Evolutionary conservation across 2,113 vertebrate species (phyloP).

Genomic region (Tympanuchus pallidicinctus): DNA sequence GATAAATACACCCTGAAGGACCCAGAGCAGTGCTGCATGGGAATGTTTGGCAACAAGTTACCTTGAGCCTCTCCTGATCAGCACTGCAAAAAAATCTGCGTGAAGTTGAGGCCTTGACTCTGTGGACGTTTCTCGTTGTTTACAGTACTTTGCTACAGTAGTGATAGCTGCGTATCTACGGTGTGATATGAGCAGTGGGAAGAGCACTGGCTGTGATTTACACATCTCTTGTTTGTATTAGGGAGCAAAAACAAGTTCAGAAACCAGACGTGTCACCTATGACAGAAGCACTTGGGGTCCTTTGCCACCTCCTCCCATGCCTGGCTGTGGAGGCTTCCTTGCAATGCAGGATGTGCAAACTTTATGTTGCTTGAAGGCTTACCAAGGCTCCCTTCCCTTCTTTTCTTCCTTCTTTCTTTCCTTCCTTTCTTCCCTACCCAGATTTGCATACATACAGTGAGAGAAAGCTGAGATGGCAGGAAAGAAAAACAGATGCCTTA

Average conservation of each 20-base stretch:
- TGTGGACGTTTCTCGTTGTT: background rate
- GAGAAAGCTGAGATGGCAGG: background rate
- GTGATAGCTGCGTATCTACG: background rate
- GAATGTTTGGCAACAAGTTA: background rate
- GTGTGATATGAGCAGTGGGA: background rate
- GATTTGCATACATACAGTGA: background rate
- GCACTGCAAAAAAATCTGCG: background rate
- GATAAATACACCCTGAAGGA: slow-evolving; percentile 58
- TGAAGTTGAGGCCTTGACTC: background rate
- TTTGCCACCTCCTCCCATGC: background rate
- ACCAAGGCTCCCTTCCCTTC: background rate
- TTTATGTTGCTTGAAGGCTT: background rate
- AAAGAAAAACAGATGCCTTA: background rate
- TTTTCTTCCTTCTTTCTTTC: too few relatives aligned
- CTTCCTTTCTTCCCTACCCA: background rate
- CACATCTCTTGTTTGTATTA: background rate
- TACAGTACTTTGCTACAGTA: background rate
- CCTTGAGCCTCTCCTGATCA: slow-evolving; percentile 43
- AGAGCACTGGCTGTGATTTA: background rate
- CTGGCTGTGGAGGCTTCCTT: fast-evolving
- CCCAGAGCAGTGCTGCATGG: slow-evolving; percentile 9
- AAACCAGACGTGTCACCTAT: background rate
- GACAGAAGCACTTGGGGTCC: background rate
- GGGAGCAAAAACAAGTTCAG: background rate
- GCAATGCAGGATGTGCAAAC: background rate